Conservation (phyloP, 2,797 vertebrate genomes). For the Trachurus trachurus region DNA sequence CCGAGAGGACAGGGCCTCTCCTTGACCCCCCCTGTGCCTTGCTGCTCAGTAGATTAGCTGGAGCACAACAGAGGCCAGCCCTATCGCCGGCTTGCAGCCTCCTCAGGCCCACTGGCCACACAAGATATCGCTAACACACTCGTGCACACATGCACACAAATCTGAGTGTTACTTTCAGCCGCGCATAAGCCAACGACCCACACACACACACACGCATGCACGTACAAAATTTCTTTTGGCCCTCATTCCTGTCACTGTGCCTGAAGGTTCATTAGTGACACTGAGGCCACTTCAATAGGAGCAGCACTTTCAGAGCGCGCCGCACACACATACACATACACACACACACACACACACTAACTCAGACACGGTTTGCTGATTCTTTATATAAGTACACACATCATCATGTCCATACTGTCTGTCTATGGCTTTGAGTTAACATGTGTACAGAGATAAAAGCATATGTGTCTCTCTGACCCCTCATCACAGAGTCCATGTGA, state of each 20-base stretch:
- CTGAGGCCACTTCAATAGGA: conserved; percentile 75
- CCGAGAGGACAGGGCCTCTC: conserved; percentile 73
- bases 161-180: conserved; percentile 19
- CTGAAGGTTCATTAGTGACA: conserved; percentile 82
- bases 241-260: conserved; percentile 56
- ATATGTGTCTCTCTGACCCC: conserved; percentile 47
- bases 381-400: conserved; percentile 32
- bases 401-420: conserved; percentile 11
- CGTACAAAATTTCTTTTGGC: conserved; percentile 45
- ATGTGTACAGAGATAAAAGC: conserved; percentile 52
- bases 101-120: conserved; percentile 70
- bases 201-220: conserved; percentile 9
- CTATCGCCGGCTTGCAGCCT: conserved; percentile 77
- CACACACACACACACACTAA: conserved; percentile 5
- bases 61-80: conserved; percentile 70
- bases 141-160: conserved; percentile 38
- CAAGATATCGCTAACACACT: conserved; percentile 60
- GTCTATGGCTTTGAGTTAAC: conserved; percentile 57
- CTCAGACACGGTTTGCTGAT: conserved; percentile 37
- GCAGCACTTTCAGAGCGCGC: conserved; percentile 50
- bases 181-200: conserved; percentile 38
- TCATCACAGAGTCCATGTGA: conserved; percentile 37
- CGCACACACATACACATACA: conserved; percentile 26
- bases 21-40: conserved; percentile 76
- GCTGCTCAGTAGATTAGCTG: conserved; percentile 81